Evolutionary conservation across 2,888 invertebrate species (phyloP).

Genomic region (Dugesia japonica): DNA sequence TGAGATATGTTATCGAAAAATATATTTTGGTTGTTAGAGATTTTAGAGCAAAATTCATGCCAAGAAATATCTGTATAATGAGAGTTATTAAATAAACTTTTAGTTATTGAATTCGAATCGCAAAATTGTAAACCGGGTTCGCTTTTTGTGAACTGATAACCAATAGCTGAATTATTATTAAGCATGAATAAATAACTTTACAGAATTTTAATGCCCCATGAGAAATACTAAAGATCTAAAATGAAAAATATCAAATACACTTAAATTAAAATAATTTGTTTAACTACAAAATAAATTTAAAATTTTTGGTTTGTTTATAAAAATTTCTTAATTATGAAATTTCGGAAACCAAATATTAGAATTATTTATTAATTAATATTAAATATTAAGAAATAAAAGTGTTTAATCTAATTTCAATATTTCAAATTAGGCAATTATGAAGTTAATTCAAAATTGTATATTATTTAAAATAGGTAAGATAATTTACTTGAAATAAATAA

Average conservation of each 20-base stretch:
- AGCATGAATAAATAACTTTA: background rate
- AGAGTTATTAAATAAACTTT: background rate
- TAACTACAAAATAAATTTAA: no score
- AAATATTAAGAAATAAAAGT: no score
- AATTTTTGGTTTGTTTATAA: no score
- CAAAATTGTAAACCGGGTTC: background rate
- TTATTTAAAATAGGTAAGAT: background rate
- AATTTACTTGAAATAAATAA: slow-evolving; percentile 5
- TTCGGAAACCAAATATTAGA: no score
- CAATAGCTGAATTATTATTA: background rate
- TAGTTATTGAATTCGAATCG: background rate
- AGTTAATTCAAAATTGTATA: no score
- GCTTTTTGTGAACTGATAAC: background rate
- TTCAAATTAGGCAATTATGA: no score
- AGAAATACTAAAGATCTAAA: background rate
- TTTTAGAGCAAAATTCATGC: background rate
- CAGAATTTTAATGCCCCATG: background rate
- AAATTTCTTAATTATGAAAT: no score
- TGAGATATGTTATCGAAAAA: background rate
- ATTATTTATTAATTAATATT: no score
- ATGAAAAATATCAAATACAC: background rate
- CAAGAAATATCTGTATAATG: background rate
- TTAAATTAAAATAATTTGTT: no score
- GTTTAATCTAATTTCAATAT: no score
- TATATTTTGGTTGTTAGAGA: background rate